Percentiles rank a stretch among this genome's conserved stretches.
Evolutionary conservation across 1,140 invertebrate genomes (phyloP).

Genomic region (Periplaneta americana): DNA sequence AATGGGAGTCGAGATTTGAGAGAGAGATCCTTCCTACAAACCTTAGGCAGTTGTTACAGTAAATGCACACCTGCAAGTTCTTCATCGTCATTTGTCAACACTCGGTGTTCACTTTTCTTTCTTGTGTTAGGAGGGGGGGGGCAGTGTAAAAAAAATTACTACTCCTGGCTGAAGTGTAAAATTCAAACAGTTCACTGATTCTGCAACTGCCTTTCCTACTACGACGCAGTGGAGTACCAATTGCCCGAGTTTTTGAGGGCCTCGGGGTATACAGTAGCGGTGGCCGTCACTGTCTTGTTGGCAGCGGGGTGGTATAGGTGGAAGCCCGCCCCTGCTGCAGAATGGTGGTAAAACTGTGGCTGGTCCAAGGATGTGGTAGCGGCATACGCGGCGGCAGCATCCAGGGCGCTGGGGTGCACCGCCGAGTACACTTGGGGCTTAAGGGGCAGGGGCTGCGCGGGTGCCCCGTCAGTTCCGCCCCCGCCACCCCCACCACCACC

Average conservation of each 20-base stretch:
- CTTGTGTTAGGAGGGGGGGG: neutral
- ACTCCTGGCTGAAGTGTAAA: neutral
- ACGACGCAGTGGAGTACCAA: conserved; percentile 75
- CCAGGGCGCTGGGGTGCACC: conserved; percentile 47
- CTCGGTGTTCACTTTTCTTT: neutral
- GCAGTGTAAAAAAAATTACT: neutral
- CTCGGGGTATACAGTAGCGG: conserved; percentile 38
- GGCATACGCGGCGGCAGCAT: conserved; percentile 47
- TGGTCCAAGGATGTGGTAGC: conserved; percentile 56
- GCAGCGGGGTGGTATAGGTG: conserved; percentile 80
- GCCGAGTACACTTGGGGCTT: conserved; percentile 87
- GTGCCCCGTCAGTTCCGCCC: conserved; percentile 36
- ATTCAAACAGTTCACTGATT: no score
- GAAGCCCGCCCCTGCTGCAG: conserved; percentile 67
- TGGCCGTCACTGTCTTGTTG: conserved; percentile 51
- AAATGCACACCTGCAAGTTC: neutral
- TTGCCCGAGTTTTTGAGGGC: conserved; percentile 48
- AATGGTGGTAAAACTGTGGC: conserved; percentile 77
- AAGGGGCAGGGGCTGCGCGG: conserved; percentile 69
- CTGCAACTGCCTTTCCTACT: conserved; percentile 34
- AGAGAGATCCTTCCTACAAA: neutral
- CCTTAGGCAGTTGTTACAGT: neutral
- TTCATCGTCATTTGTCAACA: neutral
- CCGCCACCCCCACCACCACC: conserved; percentile 21
- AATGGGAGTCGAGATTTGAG: neutral